Percentiles rank a stretch among this genome's conserved stretches.
Conservation (phyloP, 2,113 vertebrate genomes). For the Myiopsitta monachus region DNA sequence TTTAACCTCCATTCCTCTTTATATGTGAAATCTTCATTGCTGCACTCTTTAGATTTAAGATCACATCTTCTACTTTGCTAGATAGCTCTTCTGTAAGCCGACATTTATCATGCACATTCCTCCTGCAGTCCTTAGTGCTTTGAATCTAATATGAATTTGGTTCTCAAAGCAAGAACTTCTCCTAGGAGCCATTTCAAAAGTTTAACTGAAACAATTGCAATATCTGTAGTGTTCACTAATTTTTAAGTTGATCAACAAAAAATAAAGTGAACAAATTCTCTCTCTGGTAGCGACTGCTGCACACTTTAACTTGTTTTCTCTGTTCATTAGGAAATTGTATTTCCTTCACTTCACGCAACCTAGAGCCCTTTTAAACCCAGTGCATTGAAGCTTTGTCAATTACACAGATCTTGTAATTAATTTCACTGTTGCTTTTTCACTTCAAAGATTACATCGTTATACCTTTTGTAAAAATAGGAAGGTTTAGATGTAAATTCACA, state of each 20-base stretch:
- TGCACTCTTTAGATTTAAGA: background rate
- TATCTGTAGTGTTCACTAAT: conserved; percentile 20
- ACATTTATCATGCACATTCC: background rate
- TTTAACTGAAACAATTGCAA: conserved; percentile 33
- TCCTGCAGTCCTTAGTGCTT: background rate
- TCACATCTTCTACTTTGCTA: background rate
- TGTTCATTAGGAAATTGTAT: conserved; percentile 60
- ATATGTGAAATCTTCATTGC: background rate
- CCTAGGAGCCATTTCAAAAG: background rate
- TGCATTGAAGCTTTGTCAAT: conserved; percentile 53
- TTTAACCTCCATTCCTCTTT: background rate
- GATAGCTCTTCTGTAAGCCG: background rate
- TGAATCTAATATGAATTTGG: background rate
- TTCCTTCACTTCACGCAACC: conserved; percentile 67
- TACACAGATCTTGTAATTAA: conserved; percentile 61
- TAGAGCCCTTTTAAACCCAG: conserved; percentile 57
- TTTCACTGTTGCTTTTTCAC: conserved; percentile 30
- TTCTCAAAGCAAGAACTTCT: background rate
- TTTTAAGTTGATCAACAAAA: conserved; percentile 61
- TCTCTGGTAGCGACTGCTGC: conserved; percentile 40
- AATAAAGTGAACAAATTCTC: background rate
- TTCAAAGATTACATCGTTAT: background rate
- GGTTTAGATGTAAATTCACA: background rate
- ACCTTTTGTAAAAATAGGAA: background rate
- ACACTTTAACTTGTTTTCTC: conserved; percentile 34